Evolutionary conservation across 2,888 invertebrate species (phyloP).

Genomic region (Apeira syringaria): DNA sequence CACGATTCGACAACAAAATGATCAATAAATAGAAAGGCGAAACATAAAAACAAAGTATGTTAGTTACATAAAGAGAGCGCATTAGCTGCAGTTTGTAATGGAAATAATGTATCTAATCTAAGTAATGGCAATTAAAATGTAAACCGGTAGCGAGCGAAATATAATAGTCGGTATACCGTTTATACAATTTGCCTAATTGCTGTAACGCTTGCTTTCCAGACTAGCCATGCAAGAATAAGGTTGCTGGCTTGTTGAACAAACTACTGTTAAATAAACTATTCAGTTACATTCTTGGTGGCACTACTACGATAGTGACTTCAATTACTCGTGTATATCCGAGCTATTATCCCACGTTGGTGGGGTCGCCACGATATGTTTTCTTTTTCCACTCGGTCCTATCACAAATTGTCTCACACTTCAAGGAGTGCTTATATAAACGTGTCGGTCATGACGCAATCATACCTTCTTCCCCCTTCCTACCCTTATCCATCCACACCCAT

Average conservation of each 20-base stretch:
- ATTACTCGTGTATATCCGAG: no score
- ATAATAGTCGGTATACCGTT: slow-evolving; percentile 61
- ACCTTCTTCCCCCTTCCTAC: no score
- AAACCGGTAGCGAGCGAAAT: slow-evolving; percentile 54
- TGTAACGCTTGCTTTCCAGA: slow-evolving; percentile 60
- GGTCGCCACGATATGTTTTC: no score
- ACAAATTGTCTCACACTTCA: no score
- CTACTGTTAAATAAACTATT: neutral
- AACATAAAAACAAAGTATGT: slow-evolving; percentile 40
- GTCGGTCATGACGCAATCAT: no score
- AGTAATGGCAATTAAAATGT: slow-evolving; percentile 55
- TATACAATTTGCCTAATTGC: slow-evolving; percentile 71
- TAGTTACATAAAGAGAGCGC: slow-evolving; percentile 44
- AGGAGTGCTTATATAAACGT: no score
- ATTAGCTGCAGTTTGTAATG: slow-evolving; percentile 42
- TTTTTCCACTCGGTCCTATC: no score
- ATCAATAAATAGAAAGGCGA: slow-evolving; percentile 13
- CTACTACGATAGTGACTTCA: no score
- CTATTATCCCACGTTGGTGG: no score
- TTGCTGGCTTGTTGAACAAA: slow-evolving; percentile 8
- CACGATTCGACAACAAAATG: slow-evolving; percentile 1
- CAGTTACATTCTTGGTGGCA: no score
- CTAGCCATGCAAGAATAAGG: slow-evolving; percentile 50
- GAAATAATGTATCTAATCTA: slow-evolving; percentile 48
- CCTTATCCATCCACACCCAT: no score